Evolutionary conservation across 2,797 vertebrate genomes (phyloP).

Genomic region (Gila robusta): DNA sequence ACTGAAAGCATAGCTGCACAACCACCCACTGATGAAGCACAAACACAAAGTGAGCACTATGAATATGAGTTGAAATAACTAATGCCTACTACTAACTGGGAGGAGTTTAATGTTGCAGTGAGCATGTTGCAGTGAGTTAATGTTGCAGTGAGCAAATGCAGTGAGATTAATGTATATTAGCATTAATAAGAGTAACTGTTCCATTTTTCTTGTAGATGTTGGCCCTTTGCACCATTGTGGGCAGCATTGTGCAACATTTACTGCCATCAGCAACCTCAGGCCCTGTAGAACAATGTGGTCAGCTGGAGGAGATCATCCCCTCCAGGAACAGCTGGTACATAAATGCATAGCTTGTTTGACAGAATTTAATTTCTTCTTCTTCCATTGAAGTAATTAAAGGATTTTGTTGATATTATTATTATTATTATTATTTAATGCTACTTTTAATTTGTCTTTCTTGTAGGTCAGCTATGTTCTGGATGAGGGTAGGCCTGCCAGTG

Average conservation of each 20-base stretch:
- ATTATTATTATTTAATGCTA: not conserved
- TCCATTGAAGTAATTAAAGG: not conserved
- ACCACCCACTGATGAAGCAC: slow-evolving; percentile 1
- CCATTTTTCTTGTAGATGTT: not conserved
- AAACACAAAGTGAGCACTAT: not conserved
- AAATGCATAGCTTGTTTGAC: not conserved
- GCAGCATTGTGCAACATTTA: not conserved
- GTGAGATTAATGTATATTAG: not conserved
- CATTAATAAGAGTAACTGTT: not conserved
- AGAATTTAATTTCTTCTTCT: not conserved
- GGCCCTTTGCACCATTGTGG: not conserved
- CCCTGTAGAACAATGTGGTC: not conserved
- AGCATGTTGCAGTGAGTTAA: too few species aligned
- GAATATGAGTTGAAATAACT: not conserved
- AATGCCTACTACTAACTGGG: too few species aligned
- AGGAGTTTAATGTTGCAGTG: not conserved
- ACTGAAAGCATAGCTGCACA: slow-evolving; percentile 2
- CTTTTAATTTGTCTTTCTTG: not conserved
- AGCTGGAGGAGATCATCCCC: slow-evolving; percentile 20
- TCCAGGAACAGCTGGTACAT: slow-evolving; percentile 22
- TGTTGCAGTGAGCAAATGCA: too few species aligned
- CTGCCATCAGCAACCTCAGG: not conserved
- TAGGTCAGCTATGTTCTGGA: slow-evolving; percentile 10
- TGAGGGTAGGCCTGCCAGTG: not conserved
- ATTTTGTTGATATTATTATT: not conserved